Evolutionary conservation across 2,888 invertebrate genomes (phyloP).

Genomic region (Aromia moschata): DNA sequence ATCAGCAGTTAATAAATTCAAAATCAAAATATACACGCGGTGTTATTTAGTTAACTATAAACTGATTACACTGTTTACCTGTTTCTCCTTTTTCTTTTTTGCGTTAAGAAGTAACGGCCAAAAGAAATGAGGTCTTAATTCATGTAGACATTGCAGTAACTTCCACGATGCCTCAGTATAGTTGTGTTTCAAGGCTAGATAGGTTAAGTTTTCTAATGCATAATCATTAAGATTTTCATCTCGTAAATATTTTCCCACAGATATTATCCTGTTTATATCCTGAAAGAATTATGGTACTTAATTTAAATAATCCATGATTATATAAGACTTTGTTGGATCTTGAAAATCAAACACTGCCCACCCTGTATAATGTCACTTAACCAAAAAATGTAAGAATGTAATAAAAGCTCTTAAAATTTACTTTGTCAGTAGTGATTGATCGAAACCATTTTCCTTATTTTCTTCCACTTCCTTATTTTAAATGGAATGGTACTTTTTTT

Average conservation of each 20-base stretch:
- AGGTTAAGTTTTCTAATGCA: constrained; percentile 56
- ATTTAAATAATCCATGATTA: constrained; percentile 1
- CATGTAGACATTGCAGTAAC: constrained; percentile 57
- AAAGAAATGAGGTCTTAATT: constrained; percentile 70
- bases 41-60: too few relatives aligned
- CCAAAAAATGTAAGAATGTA: too few relatives aligned
- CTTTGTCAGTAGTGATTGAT: too few relatives aligned
- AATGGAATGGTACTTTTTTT: too few relatives aligned
- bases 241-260: constrained; percentile 64
- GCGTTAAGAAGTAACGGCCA: constrained; percentile 71
- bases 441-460: too few relatives aligned
- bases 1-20: constrained; percentile 7
- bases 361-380: too few relatives aligned
- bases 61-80: constrained; percentile 59
- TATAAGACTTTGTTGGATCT: too few relatives aligned
- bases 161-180: constrained; percentile 63
- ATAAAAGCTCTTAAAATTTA: too few relatives aligned
- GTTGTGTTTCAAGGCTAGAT: constrained; percentile 64
- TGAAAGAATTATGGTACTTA: constrained; percentile 45
- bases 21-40: too few relatives aligned
- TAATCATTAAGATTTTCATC: constrained; percentile 64
- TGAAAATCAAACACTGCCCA: too few relatives aligned
- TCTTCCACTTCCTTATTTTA: too few relatives aligned
- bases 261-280: constrained; percentile 63
- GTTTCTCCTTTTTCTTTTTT: constrained; percentile 66